Evolutionary conservation across 1,140 invertebrate species (phyloP), one percentile per base, ranked within the genome.

Genomic region (Saccostrea echinata): DNA sequence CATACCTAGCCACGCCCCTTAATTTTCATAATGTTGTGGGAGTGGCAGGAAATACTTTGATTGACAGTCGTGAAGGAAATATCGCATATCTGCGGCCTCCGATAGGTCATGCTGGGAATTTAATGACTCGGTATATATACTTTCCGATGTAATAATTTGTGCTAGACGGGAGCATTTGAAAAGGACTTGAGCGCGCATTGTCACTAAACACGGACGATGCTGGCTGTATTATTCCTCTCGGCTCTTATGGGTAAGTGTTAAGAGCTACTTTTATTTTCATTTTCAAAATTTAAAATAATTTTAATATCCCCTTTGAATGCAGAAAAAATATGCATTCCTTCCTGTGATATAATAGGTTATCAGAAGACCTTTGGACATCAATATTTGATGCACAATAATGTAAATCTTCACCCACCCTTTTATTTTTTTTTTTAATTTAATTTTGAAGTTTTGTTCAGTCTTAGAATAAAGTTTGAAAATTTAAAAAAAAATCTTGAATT

Each of bases 141-240:
- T 76, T 76, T 30, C 27, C 24, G 27, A 30, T 16, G 68, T 76
- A 76, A 76, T 76, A 76, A 76, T 76, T 76, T 76, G 68, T 76
- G 68, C 68, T 76, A 76, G 68, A 76, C 68, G 68, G 68, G 68
- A 76, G 8, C 68, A 30, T 33, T 76, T 76, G 68, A 76, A 76
- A 76, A 76, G 68, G 68, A 76, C 68, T 33, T 76, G 68, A 76
- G 68, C 68, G 68, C 68, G 68, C 68, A 76, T 76, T 76, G 68
- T 76, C 68, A 33, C 8, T 11, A 76, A 30, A 27, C 16, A 13
- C 16, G 27, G 68, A 76, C 68, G 68, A 76, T 76, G 68, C 68
- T 76, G 68, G 68, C 68, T 76, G 68, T 76, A 30, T 30, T 76
- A 30, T 30, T 76, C 27, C 30, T 76, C 24, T 33, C 68, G 27